Evolutionary conservation across 2,888 invertebrate species (phyloP).

Genomic region (Hymenopus coronatus): DNA sequence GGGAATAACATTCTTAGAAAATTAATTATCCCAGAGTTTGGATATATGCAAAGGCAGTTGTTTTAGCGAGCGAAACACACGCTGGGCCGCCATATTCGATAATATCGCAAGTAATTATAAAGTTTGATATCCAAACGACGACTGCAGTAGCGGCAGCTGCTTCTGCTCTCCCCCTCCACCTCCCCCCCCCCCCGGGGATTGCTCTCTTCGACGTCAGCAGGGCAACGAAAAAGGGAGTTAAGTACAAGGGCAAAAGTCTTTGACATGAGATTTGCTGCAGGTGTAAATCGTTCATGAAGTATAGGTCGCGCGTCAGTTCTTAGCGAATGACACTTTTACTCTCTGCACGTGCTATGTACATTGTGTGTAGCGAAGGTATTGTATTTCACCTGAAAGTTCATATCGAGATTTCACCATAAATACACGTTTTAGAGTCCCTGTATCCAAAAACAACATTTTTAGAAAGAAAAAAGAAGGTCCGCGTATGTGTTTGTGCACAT

Average conservation of each 20-base stretch:
- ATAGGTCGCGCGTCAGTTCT: no score
- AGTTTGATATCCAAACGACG: slow-evolving; percentile 27
- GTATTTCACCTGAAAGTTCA: no score
- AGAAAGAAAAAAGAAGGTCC: no score
- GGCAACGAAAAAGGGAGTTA: not conserved
- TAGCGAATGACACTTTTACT: no score
- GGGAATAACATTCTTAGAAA: not conserved
- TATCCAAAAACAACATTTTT: no score
- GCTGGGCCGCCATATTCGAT: slow-evolving; percentile 19
- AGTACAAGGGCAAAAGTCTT: not conserved
- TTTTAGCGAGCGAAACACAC: not conserved
- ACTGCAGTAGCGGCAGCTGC: slow-evolving; percentile 6
- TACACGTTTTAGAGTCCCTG: no score
- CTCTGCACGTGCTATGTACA: no score
- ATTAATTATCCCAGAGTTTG: not conserved
- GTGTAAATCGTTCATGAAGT: not conserved
- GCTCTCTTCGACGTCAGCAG: not conserved
- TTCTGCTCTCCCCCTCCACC: not conserved
- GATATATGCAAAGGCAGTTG: not conserved
- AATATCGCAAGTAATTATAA: slow-evolving; percentile 33
- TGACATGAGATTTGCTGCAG: not conserved
- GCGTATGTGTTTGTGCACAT: no score
- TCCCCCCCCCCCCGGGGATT: not conserved
- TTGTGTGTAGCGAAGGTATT: no score
- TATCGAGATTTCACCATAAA: no score